Evolutionary conservation across 2,113 vertebrate species (phyloP).

Genomic region (Gobiocypris rarus): DNA sequence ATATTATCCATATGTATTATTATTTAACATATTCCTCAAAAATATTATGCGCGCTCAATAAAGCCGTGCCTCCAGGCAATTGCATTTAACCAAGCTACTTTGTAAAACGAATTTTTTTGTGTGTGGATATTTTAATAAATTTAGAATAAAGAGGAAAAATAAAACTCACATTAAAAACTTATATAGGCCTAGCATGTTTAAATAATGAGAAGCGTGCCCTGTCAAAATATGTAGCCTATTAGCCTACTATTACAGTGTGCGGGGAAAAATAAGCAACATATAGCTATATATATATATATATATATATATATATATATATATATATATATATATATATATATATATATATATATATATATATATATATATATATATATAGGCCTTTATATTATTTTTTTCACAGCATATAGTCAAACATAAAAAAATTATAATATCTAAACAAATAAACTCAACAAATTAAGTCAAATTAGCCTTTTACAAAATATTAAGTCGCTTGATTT

Average conservation of each 20-base stretch:
- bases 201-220: neutral
- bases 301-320: too few species aligned
- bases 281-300: too few species aligned
- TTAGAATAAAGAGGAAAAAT: neutral
- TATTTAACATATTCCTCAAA: too few species aligned
- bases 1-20: neutral
- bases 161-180: neutral
- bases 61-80: neutral
- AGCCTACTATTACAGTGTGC: neutral
- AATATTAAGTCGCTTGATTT: neutral
- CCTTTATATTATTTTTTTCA: too few species aligned
- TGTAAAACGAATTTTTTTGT: too few species aligned
- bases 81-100: neutral
- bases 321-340: too few species aligned
- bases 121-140: neutral
- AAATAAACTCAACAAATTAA: neutral
- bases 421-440: neutral
- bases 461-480: too few species aligned
- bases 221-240: neutral
- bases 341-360: too few species aligned
- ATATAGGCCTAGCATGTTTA: neutral
- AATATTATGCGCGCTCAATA: neutral
- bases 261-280: neutral
- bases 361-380: too few species aligned
- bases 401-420: neutral